Conservation (phyloP, 2,797 vertebrate species). For the Anguilla pacifica region DNA sequence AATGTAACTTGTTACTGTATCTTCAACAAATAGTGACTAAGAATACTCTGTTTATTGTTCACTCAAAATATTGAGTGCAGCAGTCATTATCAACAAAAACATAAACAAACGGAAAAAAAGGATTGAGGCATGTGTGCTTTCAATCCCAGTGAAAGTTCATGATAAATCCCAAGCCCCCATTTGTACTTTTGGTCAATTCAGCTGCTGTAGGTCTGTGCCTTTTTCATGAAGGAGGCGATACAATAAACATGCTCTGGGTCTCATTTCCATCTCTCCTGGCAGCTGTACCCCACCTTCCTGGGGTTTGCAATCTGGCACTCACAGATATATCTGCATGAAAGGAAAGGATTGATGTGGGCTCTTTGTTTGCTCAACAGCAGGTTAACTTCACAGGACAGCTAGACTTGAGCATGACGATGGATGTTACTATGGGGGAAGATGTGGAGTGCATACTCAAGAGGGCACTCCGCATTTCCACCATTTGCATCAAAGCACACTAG, state of each 20-base stretch:
- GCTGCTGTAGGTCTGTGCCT: constrained; percentile 7
- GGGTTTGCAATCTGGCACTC: neutral
- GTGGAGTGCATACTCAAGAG: neutral
- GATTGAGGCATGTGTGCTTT: neutral
- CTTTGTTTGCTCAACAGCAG: neutral
- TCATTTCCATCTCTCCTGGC: neutral
- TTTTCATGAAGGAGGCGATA: neutral
- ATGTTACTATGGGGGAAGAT: neutral
- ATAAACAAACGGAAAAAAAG: neutral
- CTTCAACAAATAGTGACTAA: neutral
- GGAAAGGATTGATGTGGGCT: neutral
- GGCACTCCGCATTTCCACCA: neutral
- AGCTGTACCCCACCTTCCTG: neutral
- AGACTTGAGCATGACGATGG: neutral
- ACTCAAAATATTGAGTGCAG: neutral
- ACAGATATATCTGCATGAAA: neutral
- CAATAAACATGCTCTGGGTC: neutral
- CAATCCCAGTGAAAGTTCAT: neutral
- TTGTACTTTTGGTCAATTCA: neutral
- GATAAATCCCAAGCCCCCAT: neutral
- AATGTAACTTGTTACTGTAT: neutral
- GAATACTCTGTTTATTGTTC: neutral
- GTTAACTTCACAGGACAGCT: neutral
- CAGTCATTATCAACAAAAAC: neutral
- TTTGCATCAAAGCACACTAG: neutral